Conservation (phyloP, 2,888 invertebrate species). For the Drosophila helvetica region DNA sequence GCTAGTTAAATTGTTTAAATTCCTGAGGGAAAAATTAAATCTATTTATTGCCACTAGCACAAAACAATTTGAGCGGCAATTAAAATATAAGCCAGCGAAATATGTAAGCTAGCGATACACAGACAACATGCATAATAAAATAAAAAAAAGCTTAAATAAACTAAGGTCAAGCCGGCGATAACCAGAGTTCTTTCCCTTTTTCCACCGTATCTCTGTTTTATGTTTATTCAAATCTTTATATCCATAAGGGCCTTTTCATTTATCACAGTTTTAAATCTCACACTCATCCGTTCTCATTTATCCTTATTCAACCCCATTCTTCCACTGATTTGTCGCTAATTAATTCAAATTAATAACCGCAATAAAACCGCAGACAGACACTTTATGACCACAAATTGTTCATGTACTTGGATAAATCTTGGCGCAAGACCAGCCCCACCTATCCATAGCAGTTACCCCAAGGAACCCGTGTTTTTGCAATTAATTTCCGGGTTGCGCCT, state of each 20-base stretch:
- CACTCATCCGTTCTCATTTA: background rate
- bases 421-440: background rate
- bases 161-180: too few relatives aligned
- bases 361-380: constrained; percentile 51
- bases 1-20: constrained; percentile 42
- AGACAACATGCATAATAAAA: background rate
- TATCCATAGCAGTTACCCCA: background rate
- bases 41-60: too few relatives aligned
- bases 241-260: background rate
- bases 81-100: constrained; percentile 40
- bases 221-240: background rate
- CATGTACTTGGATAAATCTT: constrained; percentile 23
- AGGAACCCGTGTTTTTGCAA: constrained; percentile 13
- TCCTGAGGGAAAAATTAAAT: constrained; percentile 49
- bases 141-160: background rate
- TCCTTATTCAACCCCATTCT: background rate
- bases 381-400: constrained; percentile 57
- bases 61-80: constrained; percentile 38
- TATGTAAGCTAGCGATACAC: constrained; percentile 2
- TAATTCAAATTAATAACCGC: constrained; percentile 65
- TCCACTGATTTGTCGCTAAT: constrained; percentile 49
- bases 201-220: background rate
- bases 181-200: background rate
- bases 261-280: constrained; percentile 22
- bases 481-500: constrained; percentile 36